Evolutionary conservation across 2,113 vertebrate species (phyloP), one percentile per base, ranked within the genome.

Genomic region (Dolichotis patagonum): DNA sequence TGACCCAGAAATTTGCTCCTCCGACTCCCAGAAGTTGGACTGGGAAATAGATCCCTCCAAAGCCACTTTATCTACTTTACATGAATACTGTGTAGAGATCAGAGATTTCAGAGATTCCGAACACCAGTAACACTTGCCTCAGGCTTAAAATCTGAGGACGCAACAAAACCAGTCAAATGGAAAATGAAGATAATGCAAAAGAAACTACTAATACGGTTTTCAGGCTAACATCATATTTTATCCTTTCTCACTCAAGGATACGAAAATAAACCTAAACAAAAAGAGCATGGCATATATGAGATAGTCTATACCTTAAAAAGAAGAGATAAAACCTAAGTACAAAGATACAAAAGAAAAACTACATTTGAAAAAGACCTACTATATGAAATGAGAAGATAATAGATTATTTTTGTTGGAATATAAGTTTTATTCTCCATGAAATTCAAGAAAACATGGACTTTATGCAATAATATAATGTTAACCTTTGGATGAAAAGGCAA

Each of bases 371-470:
- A 71, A 85, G 2, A 52, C 43, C 22, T 94, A 54, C 26, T 52
- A 52, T 0, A 32, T 69, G 3, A 96, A 92, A 81, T 71, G 19
- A 49, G 58, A 62, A 92, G 38, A 75, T 75, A 84, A 67, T 69
- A 73, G 12, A 28, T 41, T 67, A 0, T 38, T 91, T 78, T 92
- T 85, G 28, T 24, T 38, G n/a, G 9, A 83, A 95, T 1, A 30
- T 81, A 3, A 77, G 58, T 90, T 91, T 87, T 94, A 91, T 82
- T 83, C 32, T 12, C 67, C 84, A 16, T 80, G 22, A 82, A 71
- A 94, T 41, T 90, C 49, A 95, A 81, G 41, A 89, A 96, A 92
- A 75, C 10, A 81, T 43, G 11, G 52, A 58, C 28, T 92, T n/a
- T 30, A 38, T 84, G 71, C 97, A 93, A 77, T 43, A 82, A 67